Conservation (phyloP, 1,140 invertebrate species). For the Pogonognathellus flavescens region DNA sequence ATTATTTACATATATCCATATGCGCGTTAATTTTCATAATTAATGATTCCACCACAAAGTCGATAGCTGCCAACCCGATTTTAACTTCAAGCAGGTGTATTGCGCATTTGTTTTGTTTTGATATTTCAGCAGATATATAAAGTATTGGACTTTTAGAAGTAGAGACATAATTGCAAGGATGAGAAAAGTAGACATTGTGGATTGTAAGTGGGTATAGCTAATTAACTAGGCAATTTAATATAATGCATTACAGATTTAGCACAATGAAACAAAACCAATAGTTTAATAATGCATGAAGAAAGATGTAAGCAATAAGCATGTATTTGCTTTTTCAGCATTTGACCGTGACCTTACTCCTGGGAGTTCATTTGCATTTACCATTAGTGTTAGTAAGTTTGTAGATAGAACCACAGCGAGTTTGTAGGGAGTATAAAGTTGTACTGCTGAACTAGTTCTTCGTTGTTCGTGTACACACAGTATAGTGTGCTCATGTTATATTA, state of each 20-base stretch:
- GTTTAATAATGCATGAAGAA: neutral
- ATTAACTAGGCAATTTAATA: neutral
- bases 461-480: neutral
- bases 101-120: no score
- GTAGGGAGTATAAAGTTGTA: no score
- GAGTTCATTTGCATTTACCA: constrained; percentile 5
- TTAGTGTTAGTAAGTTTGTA: neutral
- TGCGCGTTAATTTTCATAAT: neutral
- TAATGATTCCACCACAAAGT: no score
- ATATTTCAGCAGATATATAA: no score
- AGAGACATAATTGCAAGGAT: neutral
- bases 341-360: constrained; percentile 20
- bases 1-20: neutral
- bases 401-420: no score
- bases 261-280: constrained; percentile 17
- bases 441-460: neutral
- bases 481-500: neutral
- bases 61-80: no score
- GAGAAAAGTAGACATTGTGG: neutral
- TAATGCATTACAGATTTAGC: neutral
- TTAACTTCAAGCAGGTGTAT: no score
- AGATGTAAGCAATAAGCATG: neutral
- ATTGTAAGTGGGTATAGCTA: neutral
- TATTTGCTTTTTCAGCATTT: constrained; percentile 16
- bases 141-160: no score